These are phyloP conservation scores for Thryonomys swinderianus DNA, from an alignment of 2,113 vertebrate genomes.

Conservation along the genomic window DNA sequence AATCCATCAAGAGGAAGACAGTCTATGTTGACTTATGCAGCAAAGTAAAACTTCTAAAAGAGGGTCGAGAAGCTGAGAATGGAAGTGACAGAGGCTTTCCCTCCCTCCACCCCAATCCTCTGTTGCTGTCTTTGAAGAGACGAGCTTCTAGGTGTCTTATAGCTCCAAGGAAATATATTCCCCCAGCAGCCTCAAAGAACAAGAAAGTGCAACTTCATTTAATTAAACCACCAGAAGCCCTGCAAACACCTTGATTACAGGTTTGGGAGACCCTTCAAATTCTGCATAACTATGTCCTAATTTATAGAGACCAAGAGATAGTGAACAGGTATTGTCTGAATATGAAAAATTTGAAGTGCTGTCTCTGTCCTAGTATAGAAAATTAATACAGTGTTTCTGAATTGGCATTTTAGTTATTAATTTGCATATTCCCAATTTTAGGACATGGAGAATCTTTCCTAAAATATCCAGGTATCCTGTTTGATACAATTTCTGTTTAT, in stretches of 20 bases:
- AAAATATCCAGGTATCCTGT: neutral
- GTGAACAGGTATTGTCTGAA: neutral
- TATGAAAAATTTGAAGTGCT: neutral
- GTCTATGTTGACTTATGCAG: neutral
- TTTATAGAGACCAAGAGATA: neutral
- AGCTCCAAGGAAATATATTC: neutral
- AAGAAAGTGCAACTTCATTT: neutral
- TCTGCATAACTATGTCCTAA: neutral
- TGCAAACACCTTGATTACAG: neutral
- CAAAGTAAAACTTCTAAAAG: neutral
- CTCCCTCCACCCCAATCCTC: neutral
- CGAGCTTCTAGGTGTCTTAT: neutral
- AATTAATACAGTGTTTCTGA: neutral
- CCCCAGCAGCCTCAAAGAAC: neutral
- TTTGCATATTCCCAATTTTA: neutral
- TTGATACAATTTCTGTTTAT: neutral
- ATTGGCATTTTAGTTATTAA: neutral
- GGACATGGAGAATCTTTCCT: neutral
- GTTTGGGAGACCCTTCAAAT: neutral
- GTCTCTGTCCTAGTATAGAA: neutral
- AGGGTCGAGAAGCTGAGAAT: neutral
- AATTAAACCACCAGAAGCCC: neutral
- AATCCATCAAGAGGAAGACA: neutral
- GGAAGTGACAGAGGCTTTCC: neutral
- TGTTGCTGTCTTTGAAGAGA: neutral